Conservation (phyloP, 2,888 invertebrate species). For the Athetis lepigone region DNA sequence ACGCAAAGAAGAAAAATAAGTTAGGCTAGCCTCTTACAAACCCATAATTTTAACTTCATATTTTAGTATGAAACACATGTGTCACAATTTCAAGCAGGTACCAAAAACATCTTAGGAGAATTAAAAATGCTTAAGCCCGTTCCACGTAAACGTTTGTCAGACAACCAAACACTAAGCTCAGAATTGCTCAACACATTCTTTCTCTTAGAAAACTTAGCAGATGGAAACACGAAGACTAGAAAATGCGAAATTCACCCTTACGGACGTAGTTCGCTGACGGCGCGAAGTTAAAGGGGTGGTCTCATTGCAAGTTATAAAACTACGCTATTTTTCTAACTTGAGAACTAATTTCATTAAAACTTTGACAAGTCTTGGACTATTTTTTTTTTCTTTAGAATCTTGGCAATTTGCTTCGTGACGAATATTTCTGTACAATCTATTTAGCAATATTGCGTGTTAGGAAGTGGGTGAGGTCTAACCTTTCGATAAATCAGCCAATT, state of each 20-base stretch:
- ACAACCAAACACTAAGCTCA: conserved; percentile 26
- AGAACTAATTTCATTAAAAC: conserved; percentile 63
- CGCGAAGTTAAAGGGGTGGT: conserved; percentile 44
- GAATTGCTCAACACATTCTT: conserved; percentile 44
- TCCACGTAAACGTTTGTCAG: conserved; percentile 27
- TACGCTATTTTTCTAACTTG: conserved; percentile 54
- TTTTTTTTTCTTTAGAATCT: conserved; percentile 16
- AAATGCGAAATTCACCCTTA: conserved; percentile 52
- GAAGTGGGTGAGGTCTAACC: conserved; percentile 34
- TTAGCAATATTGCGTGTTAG: conserved; percentile 44
- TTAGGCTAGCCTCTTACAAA: too few relatives aligned
- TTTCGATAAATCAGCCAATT: conserved; percentile 58
- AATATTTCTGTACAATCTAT: conserved; percentile 40
- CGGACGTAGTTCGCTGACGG: conserved; percentile 46
- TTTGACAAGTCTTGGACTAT: conserved; percentile 22
- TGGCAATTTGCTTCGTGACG: conserved; percentile 19
- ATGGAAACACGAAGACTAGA: conserved; percentile 30
- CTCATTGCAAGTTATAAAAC: conserved; percentile 57
- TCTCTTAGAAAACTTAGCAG: conserved; percentile 25
- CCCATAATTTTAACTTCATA: too few relatives aligned
- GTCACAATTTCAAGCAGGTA: neutral
- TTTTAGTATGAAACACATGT: too few relatives aligned
- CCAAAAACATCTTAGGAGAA: conserved; percentile 25
- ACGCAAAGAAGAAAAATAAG: too few relatives aligned
- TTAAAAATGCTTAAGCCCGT: conserved; percentile 36